phyloP scores from a whole-genome alignment of 2,888 invertebrate genomes.

The Sympetrum striolatum region DNA sequence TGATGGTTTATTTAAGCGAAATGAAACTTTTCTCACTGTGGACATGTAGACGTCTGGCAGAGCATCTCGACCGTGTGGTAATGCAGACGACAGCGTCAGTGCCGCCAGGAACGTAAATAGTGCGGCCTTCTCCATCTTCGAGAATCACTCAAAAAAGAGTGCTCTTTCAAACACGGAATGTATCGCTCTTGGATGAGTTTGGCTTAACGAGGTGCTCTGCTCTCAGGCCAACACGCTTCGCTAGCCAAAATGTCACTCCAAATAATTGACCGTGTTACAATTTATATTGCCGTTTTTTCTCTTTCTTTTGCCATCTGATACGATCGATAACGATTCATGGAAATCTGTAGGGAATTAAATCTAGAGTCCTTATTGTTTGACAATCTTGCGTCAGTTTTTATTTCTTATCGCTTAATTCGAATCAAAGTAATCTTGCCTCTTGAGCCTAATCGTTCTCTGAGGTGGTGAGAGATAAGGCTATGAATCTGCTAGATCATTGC shows the following conservation, averaged over 20 bases:
- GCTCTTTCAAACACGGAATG: background rate
- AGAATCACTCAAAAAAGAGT: too few relatives aligned
- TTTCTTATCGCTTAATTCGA: too few relatives aligned
- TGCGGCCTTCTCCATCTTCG: background rate
- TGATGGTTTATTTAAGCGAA: too few relatives aligned
- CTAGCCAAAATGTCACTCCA: background rate
- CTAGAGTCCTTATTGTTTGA: too few relatives aligned
- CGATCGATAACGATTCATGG: too few relatives aligned
- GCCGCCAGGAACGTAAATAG: background rate
- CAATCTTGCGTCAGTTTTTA: too few relatives aligned
- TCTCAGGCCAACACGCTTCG: background rate
- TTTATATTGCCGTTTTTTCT: background rate
- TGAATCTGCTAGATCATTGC: too few relatives aligned
- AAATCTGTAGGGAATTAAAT: too few relatives aligned
- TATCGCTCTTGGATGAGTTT: background rate
- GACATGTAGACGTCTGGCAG: conserved; percentile 2
- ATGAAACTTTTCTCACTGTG: background rate
- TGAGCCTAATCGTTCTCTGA: too few relatives aligned
- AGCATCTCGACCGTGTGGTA: background rate
- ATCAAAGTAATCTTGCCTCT: too few relatives aligned
- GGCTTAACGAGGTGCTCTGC: background rate
- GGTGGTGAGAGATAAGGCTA: too few relatives aligned
- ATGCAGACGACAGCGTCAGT: background rate
- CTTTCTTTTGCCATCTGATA: too few relatives aligned
- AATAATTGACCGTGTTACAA: background rate